Conservation (phyloP, 2,113 vertebrate genomes). For the Chaetops frenatus region DNA sequence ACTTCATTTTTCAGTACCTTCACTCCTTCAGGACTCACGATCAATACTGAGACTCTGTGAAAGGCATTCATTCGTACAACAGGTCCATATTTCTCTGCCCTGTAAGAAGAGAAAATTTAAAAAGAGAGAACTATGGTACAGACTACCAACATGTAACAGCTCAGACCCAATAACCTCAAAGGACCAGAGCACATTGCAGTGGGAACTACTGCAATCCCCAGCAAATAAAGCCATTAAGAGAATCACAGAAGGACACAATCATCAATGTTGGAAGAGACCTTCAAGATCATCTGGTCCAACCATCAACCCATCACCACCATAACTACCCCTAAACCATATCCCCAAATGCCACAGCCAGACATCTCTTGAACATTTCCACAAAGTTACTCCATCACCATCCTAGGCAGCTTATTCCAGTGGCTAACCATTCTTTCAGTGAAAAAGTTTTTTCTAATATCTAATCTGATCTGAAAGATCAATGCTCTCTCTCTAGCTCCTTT, state of each 20-base stretch:
- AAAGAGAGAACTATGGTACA: neutral
- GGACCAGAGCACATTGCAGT: neutral
- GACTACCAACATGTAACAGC: neutral
- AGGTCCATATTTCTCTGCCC: slow-evolving; percentile 74
- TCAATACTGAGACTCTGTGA: slow-evolving; percentile 63
- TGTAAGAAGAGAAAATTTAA: neutral
- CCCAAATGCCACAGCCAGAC: neutral
- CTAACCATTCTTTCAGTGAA: neutral
- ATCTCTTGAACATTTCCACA: neutral
- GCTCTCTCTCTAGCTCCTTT: neutral
- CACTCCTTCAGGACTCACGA: slow-evolving; percentile 73
- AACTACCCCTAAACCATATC: neutral
- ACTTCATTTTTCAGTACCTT: slow-evolving; percentile 69
- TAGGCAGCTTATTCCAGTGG: neutral
- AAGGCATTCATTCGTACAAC: slow-evolving; percentile 72
- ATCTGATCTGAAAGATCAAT: neutral
- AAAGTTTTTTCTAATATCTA: neutral
- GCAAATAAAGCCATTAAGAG: neutral
- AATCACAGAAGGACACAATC: neutral
- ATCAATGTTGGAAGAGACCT: neutral
- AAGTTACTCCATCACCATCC: neutral
- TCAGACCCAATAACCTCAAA: neutral
- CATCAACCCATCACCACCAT: neutral
- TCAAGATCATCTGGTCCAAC: neutral
- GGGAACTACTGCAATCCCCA: neutral